phyloP scores from a whole-genome alignment of 2,797 vertebrate species.

The Bradypodion pumilum region DNA sequence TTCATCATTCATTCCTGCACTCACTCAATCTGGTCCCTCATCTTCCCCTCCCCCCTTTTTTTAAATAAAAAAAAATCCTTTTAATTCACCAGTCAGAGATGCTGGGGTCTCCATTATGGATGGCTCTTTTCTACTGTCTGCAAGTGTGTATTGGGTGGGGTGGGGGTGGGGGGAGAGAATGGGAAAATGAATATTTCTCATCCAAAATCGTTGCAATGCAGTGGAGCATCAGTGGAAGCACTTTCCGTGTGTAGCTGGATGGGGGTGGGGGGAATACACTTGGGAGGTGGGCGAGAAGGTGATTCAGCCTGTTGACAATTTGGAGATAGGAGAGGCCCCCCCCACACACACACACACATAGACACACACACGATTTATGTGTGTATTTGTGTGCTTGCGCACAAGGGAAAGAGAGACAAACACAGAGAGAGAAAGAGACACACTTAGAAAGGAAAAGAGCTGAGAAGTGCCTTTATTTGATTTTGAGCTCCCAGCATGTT shows the following conservation, averaged over 20 bases:
- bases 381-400: background rate
- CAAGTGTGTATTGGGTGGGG: background rate
- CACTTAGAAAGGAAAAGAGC: background rate
- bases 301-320: conserved; percentile 55
- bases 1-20: background rate
- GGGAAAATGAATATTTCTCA: background rate
- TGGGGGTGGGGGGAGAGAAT: background rate
- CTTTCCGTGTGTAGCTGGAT: background rate
- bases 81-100: conserved; percentile 7
- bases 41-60: background rate
- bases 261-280: background rate
- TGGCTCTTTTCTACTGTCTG: conserved; percentile 25
- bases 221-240: conserved; percentile 37
- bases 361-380: no score
- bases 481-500: no score
- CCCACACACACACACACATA: no score
- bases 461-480: background rate
- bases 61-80: no score
- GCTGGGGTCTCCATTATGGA: conserved; percentile 33
- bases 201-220: conserved; percentile 59
- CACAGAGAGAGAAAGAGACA: background rate
- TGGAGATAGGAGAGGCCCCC: background rate
- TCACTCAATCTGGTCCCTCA: background rate
- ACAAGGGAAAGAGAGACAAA: background rate
- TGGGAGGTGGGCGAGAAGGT: background rate